Evolutionary conservation across 1,140 invertebrate species (phyloP), one percentile per base, ranked within the genome.

Genomic region (Drosophila yakuba): DNA sequence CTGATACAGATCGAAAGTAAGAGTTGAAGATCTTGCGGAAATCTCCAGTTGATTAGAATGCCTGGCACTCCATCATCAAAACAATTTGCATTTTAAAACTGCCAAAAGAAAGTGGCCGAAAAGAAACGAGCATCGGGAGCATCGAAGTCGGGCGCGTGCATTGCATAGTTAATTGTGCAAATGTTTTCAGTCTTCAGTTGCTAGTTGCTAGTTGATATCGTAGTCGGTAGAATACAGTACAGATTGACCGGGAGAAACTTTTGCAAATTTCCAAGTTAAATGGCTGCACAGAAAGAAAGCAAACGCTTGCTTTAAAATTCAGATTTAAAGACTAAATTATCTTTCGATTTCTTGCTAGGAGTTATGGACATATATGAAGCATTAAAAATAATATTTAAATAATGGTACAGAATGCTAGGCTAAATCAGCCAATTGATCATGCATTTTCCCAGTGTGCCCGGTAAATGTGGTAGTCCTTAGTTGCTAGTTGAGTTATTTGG

Each of bases 91-190:
- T 89, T 80, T 67, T 84, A 35, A 71, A 52, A 73, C 73, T 69
- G 66, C 68, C 75, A 88, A 86, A 88, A 86, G 83, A 86, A 86
- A 86, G 83, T 89, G 75, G 67, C 84, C 67, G 47, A 80, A 85
- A 73, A 56, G 79, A 59, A 59, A 59, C 23, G 47, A 66, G 73
- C 52, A 55, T 45, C 28, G 28, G 60, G 35, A 66, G 17, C 60
- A 48, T 67, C 48, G 47, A 32, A 66, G 36, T 56, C 45, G 51
- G 79, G 75, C 83, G 84, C 84, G 84, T 89, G 84, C 69, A 88
- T 74, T 84, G 84, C 84, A 89, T 89, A 88, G 68, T 78, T 89
- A 89, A 89, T 89, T 89, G 84, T 84, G 72, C 69, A 80, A 51
- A 82, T 78, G 78, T 73, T 55, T 48, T 48, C 44, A 23, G 55